Percentiles rank a stretch among this genome's conserved stretches.
These are phyloP conservation scores for Watsonalla cultraria DNA, from an alignment of 2,888 invertebrate genomes.

Conservation along the genomic window DNA sequence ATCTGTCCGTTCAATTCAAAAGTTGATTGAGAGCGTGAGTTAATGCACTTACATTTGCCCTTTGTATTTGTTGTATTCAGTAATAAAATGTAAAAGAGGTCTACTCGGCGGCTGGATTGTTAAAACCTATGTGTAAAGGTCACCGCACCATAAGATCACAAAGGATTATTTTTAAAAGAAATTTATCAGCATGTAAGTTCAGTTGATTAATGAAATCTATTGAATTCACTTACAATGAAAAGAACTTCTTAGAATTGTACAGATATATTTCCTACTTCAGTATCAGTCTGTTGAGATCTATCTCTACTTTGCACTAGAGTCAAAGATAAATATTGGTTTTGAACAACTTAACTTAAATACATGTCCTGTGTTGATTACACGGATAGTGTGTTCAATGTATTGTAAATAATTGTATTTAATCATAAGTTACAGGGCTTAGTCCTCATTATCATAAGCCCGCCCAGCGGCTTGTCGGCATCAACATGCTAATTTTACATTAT, in stretches of 20 bases:
- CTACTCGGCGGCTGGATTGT: background rate
- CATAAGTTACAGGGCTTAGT: constrained; percentile 9
- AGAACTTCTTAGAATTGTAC: no score
- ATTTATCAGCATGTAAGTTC: background rate
- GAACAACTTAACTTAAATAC: no score
- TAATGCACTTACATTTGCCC: background rate
- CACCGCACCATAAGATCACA: background rate
- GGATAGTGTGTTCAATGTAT: background rate
- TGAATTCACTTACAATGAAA: no score
- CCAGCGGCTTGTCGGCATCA: constrained; percentile 13
- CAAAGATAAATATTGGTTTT: no score
- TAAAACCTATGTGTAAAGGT: background rate
- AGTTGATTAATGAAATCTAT: no score
- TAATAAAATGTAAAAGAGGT: background rate
- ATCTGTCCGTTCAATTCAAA: background rate
- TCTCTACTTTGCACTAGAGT: no score
- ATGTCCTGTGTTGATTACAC: no score
- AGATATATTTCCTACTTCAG: no score
- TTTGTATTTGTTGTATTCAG: background rate
- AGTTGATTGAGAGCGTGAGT: background rate
- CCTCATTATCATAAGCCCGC: constrained; percentile 20
- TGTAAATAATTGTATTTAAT: background rate
- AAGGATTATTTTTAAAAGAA: background rate
- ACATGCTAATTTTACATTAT: constrained; percentile 31
- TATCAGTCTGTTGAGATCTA: no score